Evolutionary conservation across 1,140 invertebrate species (phyloP), one percentile per base, ranked within the genome.

Genomic region (Drosophila sechellia): DNA sequence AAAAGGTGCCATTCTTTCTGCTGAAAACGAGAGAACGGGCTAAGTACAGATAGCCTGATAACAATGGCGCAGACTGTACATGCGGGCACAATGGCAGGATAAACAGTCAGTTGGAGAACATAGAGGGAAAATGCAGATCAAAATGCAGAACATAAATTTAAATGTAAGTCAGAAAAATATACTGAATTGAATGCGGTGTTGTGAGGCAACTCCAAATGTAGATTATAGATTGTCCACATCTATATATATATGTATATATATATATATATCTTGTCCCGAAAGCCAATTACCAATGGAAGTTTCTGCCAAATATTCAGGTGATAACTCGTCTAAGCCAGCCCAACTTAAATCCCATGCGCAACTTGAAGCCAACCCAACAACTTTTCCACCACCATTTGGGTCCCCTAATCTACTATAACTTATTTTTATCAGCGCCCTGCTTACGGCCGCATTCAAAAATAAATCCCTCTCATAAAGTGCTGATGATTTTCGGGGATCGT

Each of bases 391-490:
- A 5, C 40, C 20, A 27, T n/a, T 5, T 5, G 34, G 35, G 31
- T 52, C 20, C 15, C n/a, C 6, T 17, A 52, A 52, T 17, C 27
- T 20, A 35, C 15, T 17, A 35, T 58, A 58, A 35, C 31, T 48
- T 48, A 58, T 58, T 58, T 48, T 37, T 35, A 48, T 48, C 31
- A 31, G 43, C 42, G 35, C 15, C 17, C 17, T 11, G 34, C 42
- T 13, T 22, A 22, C 8, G 13, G 13, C 39, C n/a, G 34, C 10
- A 8, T 35, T 17, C 12, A 40, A 55, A 54, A 25, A 34, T 65
- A 58, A 56, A 56, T 56, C 40, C 43, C 25, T 15, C 42, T 76
- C 60, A 76, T 76, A 65, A 75, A 58, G 25, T 39, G 69, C 42
- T 68, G 69, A 72, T 66, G 53, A 57, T 57, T 63, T 55, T 55